Base-by-base conservation (phyloP, 2,113 vertebrate species). In the Microtus ochrogaster region DNA sequence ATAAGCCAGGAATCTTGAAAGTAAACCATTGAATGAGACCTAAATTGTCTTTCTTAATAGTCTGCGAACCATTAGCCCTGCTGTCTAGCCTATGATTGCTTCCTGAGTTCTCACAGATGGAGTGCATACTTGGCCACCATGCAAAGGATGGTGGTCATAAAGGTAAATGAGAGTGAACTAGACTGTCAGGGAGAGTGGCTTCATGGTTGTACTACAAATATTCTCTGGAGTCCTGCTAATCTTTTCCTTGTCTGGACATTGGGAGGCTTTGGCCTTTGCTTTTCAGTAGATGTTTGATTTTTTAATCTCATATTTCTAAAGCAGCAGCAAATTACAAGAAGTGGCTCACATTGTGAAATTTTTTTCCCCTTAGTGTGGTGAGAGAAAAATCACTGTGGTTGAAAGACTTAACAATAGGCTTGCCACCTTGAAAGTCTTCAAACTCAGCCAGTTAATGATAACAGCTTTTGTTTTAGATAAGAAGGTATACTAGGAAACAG, bases 241-340 rank as follows among this genome's bases (percentile, higher is more conserved):
- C 87, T 96, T 94, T 96, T 88, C 58, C 49, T 9, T 94, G 81
- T 92, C 88, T 96, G 68, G 52, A 90, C 81, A 78, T 44, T 93
- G 73, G 33, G 81, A 90, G 63, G 89, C 7, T 96, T 90, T 89
- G 90, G 91, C 88, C 88, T 97, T 95, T 97, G 61, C n/a, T 90
- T 89, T 84, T 93, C 47, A 94, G 89, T 86, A 97, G 93, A 95
- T 97, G 94, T 96, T 97, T 97, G 63, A 82, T 97, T 96, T 96
- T 91, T 28, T 39, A 70, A 91, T 96, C 30, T 96, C 63, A 66
- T 90, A 92, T 96, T 97, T 96, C 92, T 96, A 66, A 97, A 97
- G 82, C 41, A 96, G 85, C 97, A 96, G 93, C n/a, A 55, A 68
- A 82, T 92, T 90, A 55, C 11, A 89, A 87, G 68, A 94, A 96